Percentiles rank a stretch among this genome's conserved stretches.
Evolutionary conservation across 2,888 invertebrate genomes (phyloP).

Genomic region (Linyphia triangularis): DNA sequence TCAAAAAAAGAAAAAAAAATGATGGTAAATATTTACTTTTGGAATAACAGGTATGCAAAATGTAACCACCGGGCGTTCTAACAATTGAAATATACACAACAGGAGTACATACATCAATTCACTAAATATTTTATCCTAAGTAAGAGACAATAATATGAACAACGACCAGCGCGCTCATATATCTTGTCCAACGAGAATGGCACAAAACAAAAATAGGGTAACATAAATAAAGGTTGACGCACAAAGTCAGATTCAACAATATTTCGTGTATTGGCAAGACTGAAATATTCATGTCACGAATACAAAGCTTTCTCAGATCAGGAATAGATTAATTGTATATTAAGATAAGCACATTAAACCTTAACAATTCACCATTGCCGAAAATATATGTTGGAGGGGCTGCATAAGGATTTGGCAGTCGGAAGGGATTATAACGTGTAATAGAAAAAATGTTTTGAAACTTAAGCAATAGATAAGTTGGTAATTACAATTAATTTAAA

Average conservation of each 20-base stretch:
- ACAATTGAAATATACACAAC: constrained; percentile 34
- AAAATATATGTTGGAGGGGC: no score
- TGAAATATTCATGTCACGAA: background rate
- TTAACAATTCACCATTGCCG: no score
- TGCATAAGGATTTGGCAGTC: no score
- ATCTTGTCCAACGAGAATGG: constrained; percentile 58
- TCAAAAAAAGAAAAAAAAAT: background rate
- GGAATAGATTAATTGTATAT: no score
- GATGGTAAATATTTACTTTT: constrained; percentile 1
- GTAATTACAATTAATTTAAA: no score
- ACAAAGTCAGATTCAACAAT: background rate
- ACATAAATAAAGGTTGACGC: constrained; percentile 37
- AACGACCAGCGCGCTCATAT: constrained; percentile 55
- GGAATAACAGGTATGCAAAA: constrained; percentile 7
- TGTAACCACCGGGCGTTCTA: constrained; percentile 29
- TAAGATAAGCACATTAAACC: no score
- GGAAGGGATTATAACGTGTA: no score
- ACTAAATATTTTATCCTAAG: constrained; percentile 26
- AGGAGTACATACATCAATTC: constrained; percentile 12
- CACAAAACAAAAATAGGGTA: constrained; percentile 51
- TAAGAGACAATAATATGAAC: constrained; percentile 30
- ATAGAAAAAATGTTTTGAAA: no score
- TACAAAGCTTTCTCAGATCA: background rate
- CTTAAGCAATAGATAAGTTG: no score
- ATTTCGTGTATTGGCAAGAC: constrained; percentile 2